phyloP scores from a whole-genome alignment of 2,888 invertebrate species.

The Sarcophaga carnaria region DNA sequence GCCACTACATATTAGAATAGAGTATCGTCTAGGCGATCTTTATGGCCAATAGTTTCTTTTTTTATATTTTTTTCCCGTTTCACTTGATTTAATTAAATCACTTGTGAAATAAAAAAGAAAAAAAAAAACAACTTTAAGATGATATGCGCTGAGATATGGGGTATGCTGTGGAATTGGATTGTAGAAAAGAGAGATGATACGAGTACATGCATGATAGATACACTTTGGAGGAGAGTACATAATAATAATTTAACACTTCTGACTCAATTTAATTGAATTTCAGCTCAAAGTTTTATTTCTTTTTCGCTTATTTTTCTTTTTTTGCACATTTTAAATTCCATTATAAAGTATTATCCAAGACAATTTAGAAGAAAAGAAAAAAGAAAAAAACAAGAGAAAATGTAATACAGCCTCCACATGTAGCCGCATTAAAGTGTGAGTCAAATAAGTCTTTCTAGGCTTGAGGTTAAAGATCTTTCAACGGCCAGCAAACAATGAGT shows the following conservation, averaged over 20 bases:
- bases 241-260: slow-evolving; percentile 33
- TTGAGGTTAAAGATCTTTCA: slow-evolving; percentile 51
- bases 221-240: slow-evolving; percentile 14
- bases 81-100: slow-evolving; percentile 18
- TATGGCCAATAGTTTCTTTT: background rate
- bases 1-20: background rate
- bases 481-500: slow-evolving; percentile 3
- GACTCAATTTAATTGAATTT: slow-evolving; percentile 54
- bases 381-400: no score
- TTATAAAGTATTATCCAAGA: background rate
- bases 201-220: slow-evolving; percentile 1
- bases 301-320: background rate
- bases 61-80: no score
- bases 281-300: slow-evolving; percentile 39
- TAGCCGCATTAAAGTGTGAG: background rate
- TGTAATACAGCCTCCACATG: background rate
- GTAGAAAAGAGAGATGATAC: slow-evolving; percentile 11
- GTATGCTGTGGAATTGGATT: slow-evolving; percentile 3
- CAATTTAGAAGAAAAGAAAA: background rate
- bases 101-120: slow-evolving; percentile 27
- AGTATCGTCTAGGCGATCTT: background rate
- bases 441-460: slow-evolving; percentile 32
- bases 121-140: background rate
- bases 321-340: background rate
- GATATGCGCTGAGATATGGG: slow-evolving; percentile 10